Evolutionary conservation across 2,888 invertebrate genomes (phyloP).

Genomic region (Xestia sexstrigata): DNA sequence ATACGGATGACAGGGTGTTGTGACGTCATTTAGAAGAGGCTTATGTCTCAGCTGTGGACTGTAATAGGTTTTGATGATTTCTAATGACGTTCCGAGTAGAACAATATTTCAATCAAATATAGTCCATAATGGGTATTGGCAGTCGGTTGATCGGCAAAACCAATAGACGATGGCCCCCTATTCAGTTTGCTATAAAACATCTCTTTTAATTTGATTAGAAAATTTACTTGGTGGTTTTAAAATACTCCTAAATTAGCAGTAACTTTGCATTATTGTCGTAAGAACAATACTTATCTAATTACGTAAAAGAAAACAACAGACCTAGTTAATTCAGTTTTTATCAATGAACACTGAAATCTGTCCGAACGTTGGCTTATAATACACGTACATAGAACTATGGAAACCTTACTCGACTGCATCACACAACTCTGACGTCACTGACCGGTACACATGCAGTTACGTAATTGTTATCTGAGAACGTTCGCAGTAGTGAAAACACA

Average conservation of each 20-base stretch:
- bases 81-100: not conserved
- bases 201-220: not conserved
- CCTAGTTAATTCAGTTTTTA: not conserved
- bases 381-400: not conserved
- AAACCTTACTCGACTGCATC: conserved; percentile 1
- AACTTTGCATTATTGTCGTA: too few species aligned
- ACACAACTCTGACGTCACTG: conserved; percentile 27
- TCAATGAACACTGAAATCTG: conserved; percentile 19
- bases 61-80: not conserved
- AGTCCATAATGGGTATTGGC: not conserved
- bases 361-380: not conserved
- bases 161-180: not conserved
- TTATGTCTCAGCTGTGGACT: not conserved
- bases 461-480: not conserved
- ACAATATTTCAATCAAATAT: not conserved
- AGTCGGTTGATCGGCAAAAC: not conserved
- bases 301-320: not conserved
- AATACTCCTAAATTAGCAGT: not conserved
- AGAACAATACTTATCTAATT: too few species aligned
- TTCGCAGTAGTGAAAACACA: conserved; percentile 3
- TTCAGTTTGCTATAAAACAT: not conserved
- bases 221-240: not conserved
- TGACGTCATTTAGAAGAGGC: not conserved
- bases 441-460: conserved; percentile 9
- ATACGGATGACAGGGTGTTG: not conserved